Conservation (phyloP, 2,113 vertebrate species). For the Myotis lucifugus region DNA sequence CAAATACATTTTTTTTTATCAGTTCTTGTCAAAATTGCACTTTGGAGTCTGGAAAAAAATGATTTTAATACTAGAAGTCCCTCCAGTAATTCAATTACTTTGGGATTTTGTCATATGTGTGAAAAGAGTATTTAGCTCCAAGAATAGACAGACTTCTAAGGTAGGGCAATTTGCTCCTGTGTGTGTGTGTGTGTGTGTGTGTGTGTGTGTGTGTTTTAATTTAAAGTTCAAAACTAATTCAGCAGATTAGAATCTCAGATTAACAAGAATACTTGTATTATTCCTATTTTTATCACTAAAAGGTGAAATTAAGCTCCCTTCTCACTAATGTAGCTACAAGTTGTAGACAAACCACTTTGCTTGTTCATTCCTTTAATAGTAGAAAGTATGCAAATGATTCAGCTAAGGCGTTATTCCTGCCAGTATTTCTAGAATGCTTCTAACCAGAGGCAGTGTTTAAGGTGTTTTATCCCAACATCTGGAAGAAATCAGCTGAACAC, state of each 20-base stretch:
- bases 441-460: neutral
- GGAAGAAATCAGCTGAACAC: neutral
- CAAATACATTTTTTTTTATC: constrained; percentile 72
- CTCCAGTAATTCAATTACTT: constrained; percentile 75
- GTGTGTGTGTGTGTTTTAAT: constrained; percentile 28
- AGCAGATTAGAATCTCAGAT: constrained; percentile 63
- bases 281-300: constrained; percentile 31
- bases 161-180: neutral
- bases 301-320: neutral
- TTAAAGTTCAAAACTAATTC: constrained; percentile 72
- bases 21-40: constrained; percentile 60
- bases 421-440: neutral
- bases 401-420: neutral
- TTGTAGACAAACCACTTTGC: neutral
- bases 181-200: neutral
- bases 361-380: constrained; percentile 25
- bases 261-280: constrained; percentile 1
- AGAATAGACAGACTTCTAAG: constrained; percentile 25
- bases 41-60: constrained; percentile 58
- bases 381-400: neutral
- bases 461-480: neutral
- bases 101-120: constrained; percentile 68
- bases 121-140: constrained; percentile 68
- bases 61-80: constrained; percentile 68
- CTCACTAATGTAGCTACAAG: neutral